A percentile compares a stretch with the other conserved stretches of the same genome.
phyloP scores from a whole-genome alignment of 92 coral and sea anemone species.

The Epizoanthus illoricatus region DNA sequence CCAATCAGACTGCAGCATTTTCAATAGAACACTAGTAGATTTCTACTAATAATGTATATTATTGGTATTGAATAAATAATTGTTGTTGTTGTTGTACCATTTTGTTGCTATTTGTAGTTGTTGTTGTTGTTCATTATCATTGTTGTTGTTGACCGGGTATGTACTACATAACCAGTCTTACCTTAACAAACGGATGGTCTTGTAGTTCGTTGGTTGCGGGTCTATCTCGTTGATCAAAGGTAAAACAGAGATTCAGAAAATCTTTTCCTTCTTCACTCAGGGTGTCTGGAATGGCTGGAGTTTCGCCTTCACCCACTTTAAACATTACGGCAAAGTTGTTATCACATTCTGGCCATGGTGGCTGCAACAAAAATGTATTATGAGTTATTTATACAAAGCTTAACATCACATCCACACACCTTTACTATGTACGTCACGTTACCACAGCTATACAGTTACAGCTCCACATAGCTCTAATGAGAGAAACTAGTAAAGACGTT shows the following conservation, averaged over 20 bases:
- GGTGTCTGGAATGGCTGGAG: slow-evolving; percentile 87
- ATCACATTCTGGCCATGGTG: slow-evolving; percentile 98
- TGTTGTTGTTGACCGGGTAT: no score
- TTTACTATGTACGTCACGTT: not conserved
- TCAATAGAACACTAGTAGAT: no score
- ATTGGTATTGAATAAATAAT: no score
- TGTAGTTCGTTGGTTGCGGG: slow-evolving; percentile 78
- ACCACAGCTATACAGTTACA: no score
- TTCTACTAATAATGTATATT: no score
- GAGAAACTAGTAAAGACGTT: not conserved
- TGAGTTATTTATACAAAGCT: not conserved
- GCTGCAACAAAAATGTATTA: slow-evolving; percentile 52
- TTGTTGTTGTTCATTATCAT: no score
- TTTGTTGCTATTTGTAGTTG: no score
- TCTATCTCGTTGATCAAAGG: slow-evolving; percentile 79
- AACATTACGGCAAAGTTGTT: slow-evolving; percentile 93
- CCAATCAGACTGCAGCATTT: no score
- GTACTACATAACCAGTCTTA: slow-evolving; percentile 11
- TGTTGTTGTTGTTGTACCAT: no score
- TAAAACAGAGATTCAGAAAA: slow-evolving; percentile 72
- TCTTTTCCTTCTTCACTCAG: slow-evolving; percentile 93
- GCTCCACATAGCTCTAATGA: not conserved
- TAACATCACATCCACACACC: not conserved
- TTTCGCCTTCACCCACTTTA: slow-evolving; percentile 95
- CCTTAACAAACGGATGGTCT: slow-evolving; percentile 94